Evolutionary conservation across 37 sponge, comb jelly and placozoan genomes (phyloP), one percentile per base, ranked within the genome.

Genomic region (Halichondria panicea): DNA sequence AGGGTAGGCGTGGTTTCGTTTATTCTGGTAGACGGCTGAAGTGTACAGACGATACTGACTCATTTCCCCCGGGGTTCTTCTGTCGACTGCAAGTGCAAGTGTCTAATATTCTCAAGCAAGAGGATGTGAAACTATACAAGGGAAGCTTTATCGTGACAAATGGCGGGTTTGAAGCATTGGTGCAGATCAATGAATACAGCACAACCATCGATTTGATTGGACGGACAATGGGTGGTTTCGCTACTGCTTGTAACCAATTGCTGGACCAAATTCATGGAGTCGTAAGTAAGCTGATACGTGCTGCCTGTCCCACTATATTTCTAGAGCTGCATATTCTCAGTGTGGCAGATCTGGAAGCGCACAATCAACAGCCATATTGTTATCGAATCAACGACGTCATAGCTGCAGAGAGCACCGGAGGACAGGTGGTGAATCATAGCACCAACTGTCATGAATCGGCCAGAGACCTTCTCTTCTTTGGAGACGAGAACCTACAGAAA

Each of bases 51-150:
- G 56, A 77, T 9, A 83, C 71, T 4, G 88, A 91, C 63, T 43
- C 71, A 0, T 72, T 91, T 7, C 87, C 92, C 0, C 88, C 88
- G 0, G 92, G 92, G 8, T 91, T 91, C 44, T 79, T 91, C 39
- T 65, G 76, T 28, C 78, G 84, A 24, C 43, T 91, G 21, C 87
- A 87, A n/a, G 92, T 91, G 1, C 72, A 68, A n/a, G 36, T 69
- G 0, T 70, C 56, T 25, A 43, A 33, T 31, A 27, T 31, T 0
- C 37, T 71, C 1, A 43, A 32, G n/a, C 54, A 68, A 40, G 83
- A 77, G 34, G 44, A 69, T 13, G 27, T 70, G 25, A 7, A 24
- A 39, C 50, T 74, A 35, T 87, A 79, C 68, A 83, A 79, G 68
- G 66, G 82, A n/a, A 50, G 75, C 65, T 79, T 91, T 37, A 9